Percentiles rank a stretch among this genome's conserved stretches.
These are phyloP conservation scores for Botia almorhae DNA, from an alignment of 2,797 vertebrate species.

Conservation along the genomic window DNA sequence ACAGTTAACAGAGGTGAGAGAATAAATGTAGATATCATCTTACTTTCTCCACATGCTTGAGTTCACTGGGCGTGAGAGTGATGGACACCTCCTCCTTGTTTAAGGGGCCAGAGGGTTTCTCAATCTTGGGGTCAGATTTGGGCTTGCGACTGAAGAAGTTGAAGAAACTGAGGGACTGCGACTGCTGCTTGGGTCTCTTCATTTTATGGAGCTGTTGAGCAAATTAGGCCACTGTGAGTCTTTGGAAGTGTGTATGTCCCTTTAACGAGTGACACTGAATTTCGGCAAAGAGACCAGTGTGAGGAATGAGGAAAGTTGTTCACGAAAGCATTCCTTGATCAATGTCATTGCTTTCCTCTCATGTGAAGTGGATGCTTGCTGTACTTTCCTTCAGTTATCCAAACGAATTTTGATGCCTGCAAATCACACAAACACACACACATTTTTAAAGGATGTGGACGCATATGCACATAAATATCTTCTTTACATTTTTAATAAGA, in stretches of 20 bases:
- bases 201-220: conserved; percentile 73
- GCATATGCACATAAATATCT: too few species aligned
- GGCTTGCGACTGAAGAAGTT: conserved; percentile 83
- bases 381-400: not conserved
- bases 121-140: conserved; percentile 71
- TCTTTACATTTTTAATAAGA: too few species aligned
- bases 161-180: conserved; percentile 78
- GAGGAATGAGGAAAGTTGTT: conserved; percentile 59
- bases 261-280: conserved; percentile 65
- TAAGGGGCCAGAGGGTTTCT: conserved; percentile 66
- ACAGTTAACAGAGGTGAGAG: not conserved
- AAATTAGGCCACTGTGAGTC: conserved; percentile 50
- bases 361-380: not conserved
- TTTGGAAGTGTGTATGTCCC: conserved; percentile 26
- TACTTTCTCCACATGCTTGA: conserved; percentile 73
- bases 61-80: conserved; percentile 72
- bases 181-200: conserved; percentile 81
- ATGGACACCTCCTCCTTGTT: conserved; percentile 72
- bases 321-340: conserved; percentile 69
- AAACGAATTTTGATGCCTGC: conserved; percentile 17
- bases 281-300: conserved; percentile 57
- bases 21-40: conserved; percentile 35
- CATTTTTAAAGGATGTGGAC: not conserved
- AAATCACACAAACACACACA: not conserved
- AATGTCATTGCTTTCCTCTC: conserved; percentile 58